Percentiles rank a stretch among this genome's conserved stretches.
Evolutionary conservation across 2,888 invertebrate species (phyloP).

Genomic region (Argyresthia albistria): DNA sequence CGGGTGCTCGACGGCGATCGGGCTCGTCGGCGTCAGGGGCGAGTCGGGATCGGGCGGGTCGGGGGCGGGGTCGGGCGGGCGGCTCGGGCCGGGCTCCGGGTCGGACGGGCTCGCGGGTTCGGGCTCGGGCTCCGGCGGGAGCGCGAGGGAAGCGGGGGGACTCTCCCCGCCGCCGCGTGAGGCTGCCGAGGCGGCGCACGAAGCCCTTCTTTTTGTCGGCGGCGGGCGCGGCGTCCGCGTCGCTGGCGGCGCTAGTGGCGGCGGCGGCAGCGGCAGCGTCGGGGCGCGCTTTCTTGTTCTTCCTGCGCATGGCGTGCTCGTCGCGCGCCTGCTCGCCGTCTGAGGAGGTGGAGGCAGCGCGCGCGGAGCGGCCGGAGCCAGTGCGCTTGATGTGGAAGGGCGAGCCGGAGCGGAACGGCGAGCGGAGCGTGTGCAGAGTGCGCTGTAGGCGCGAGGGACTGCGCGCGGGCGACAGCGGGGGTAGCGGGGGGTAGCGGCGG

Average conservation of each 20-base stretch:
- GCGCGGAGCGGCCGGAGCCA: slow-evolving; percentile 28
- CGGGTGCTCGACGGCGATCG: slow-evolving; percentile 56
- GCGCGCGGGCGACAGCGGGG: slow-evolving; percentile 22
- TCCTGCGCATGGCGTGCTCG: slow-evolving; percentile 67
- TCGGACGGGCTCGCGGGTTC: slow-evolving; percentile 5
- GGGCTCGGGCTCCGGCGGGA: slow-evolving; percentile 7
- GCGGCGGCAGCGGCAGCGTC: slow-evolving; percentile 24
- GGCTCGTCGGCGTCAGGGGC: slow-evolving; percentile 35
- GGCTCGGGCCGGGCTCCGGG: slow-evolving; percentile 6
- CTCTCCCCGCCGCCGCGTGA: slow-evolving; percentile 29
- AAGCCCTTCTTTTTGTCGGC: slow-evolving; percentile 53
- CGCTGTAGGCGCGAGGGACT: slow-evolving; percentile 56
- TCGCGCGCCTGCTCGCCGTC: slow-evolving; percentile 61
- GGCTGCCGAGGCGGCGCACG: slow-evolving; percentile 54
- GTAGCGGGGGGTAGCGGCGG: slow-evolving; percentile 11
- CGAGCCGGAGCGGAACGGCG: slow-evolving; percentile 65
- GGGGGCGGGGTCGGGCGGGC: slow-evolving; percentile 3
- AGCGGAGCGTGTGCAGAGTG: slow-evolving; percentile 59
- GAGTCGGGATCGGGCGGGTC: neutral
- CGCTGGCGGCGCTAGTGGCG: slow-evolving; percentile 16
- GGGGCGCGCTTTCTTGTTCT: slow-evolving; percentile 58
- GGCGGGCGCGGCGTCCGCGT: slow-evolving; percentile 33
- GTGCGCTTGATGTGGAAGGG: slow-evolving; percentile 65
- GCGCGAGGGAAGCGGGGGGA: slow-evolving; percentile 11
- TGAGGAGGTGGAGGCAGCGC: slow-evolving; percentile 58